phyloP scores from a whole-genome alignment of 2,113 vertebrate species.

The Microtus oregoni region DNA sequence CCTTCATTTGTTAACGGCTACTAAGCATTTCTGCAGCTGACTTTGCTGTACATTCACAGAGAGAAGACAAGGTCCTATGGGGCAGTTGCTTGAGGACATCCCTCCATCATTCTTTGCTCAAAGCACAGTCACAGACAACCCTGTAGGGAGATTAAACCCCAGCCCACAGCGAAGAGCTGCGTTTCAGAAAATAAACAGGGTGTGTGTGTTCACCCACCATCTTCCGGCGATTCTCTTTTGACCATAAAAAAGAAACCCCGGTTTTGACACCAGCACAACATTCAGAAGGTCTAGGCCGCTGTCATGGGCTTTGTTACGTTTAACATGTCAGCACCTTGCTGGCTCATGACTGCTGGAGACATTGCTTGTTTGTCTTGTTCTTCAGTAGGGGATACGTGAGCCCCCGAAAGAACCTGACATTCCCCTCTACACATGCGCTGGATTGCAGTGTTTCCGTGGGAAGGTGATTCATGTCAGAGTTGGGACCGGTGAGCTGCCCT shows the following conservation, averaged over 20 bases:
- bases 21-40: neutral
- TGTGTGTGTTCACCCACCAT: neutral
- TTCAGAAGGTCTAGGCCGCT: neutral
- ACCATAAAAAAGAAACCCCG: neutral
- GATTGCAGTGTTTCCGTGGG: slow-evolving; percentile 79
- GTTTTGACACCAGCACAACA: neutral
- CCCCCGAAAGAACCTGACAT: slow-evolving; percentile 58
- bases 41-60: neutral
- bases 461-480: slow-evolving; percentile 85
- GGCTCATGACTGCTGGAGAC: neutral
- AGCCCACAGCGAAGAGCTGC: neutral
- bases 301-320: neutral
- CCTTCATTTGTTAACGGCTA: neutral
- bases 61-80: neutral
- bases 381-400: slow-evolving; percentile 23
- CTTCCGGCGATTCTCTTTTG: neutral
- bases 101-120: neutral
- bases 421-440: slow-evolving; percentile 74
- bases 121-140: neutral
- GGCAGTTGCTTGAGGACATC: neutral
- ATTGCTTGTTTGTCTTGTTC: slow-evolving; percentile 27
- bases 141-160: neutral
- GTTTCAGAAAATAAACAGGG: slow-evolving; percentile 9
- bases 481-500: slow-evolving; percentile 72
- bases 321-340: slow-evolving; percentile 4